Evolutionary conservation across 1,140 invertebrate genomes (phyloP).

Genomic region (Zaprionus ghesquierei): DNA sequence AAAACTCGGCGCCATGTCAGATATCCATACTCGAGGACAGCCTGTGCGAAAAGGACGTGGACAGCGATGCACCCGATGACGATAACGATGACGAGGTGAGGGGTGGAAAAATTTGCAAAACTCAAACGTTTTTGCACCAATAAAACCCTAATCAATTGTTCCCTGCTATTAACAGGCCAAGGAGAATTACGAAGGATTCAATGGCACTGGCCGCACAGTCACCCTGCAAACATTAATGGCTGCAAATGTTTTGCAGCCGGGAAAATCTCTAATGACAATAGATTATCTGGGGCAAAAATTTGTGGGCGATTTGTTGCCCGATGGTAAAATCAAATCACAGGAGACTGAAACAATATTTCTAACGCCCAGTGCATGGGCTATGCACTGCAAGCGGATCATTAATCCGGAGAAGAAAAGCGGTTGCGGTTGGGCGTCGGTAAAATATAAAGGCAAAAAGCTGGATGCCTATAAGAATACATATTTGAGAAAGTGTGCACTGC

Average conservation of each 20-base stretch:
- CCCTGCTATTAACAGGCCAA: constrained; percentile 54
- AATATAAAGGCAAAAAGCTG: constrained; percentile 92
- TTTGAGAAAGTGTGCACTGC: constrained; percentile 87
- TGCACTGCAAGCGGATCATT: constrained; percentile 94
- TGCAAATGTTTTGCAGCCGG: constrained; percentile 91
- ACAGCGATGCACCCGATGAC: constrained; percentile 72
- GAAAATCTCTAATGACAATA: constrained; percentile 91
- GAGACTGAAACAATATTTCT: constrained; percentile 94
- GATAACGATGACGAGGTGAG: constrained; percentile 80
- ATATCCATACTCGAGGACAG: constrained; percentile 53
- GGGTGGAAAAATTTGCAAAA: neutral
- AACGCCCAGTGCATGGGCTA: constrained; percentile 96
- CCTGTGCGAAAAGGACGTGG: constrained; percentile 73
- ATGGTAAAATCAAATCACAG: constrained; percentile 94
- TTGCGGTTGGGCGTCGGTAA: constrained; percentile 94
- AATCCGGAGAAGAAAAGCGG: constrained; percentile 96
- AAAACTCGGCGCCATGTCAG: constrained; percentile 16
- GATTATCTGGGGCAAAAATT: constrained; percentile 96
- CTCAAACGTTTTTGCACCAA: neutral
- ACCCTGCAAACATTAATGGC: constrained; percentile 92
- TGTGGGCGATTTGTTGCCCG: constrained; percentile 91
- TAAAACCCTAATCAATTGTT: neutral
- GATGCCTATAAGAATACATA: constrained; percentile 94
- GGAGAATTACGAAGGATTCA: constrained; percentile 80
- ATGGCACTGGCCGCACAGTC: constrained; percentile 86